Evolutionary conservation across 2,113 vertebrate genomes (phyloP), one percentile per base, ranked within the genome.

Genomic region (Lagopus muta): DNA sequence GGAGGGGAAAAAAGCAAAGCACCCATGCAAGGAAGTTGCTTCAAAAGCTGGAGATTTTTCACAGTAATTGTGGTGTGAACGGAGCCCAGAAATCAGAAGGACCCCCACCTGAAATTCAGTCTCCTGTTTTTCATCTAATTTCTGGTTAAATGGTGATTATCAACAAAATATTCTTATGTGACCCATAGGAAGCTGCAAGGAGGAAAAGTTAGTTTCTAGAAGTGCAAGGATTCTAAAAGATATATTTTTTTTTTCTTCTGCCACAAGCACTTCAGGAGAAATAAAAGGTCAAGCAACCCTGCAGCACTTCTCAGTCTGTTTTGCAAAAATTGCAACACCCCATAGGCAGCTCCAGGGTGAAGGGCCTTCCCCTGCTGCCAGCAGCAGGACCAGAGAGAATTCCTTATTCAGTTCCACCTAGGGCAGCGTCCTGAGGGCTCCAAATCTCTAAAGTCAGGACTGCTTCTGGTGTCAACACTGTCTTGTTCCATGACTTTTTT

Each of bases 1-100:
- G 30, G 20, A 48, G 36, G 64, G 13, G 34, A 8, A 10, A 50
- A 57, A 61, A 71, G 10, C 22, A 50, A 85, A 55, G 11, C 0
- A 0, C 27, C 2, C 1, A 2, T 18, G 30, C 34, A 28, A 62
- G 36, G 28, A 62, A 10, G 15, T 45, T 27, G 15, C 36, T 62
- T 27, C 25, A 18, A 62, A 62, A 62, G 38, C 25, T 62, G 61
- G 25, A 60, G 36, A 42, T 34, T 84, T 52, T 54, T 32, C 58
- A 8, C 11, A 30, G 20, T 52, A 48, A 28, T 36, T 19, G 14
- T 34, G 11, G n/a, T 27, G 22, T 28, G 11, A 65, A 36, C 2
- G 5, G 66, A 82, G 52, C 18, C 22, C 32, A 13, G 32, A 55
- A 27, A 69, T 79, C 47, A 73, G 42, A 69, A 86, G 50, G 21